Evolutionary conservation across 2,797 vertebrate species (phyloP).

Genomic region (Echeneis naucrates): DNA sequence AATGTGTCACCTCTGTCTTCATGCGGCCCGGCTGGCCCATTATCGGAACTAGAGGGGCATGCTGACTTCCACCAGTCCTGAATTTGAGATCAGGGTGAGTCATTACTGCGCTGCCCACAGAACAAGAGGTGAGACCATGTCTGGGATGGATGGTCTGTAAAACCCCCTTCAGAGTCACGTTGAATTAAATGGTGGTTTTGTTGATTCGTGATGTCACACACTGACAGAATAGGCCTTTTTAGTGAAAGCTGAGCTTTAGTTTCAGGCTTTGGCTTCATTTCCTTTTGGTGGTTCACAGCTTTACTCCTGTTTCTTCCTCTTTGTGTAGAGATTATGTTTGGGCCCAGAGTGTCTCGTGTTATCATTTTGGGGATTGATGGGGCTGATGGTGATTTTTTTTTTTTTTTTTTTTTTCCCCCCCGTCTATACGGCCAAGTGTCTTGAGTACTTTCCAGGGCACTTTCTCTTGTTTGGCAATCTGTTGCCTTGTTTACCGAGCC

Average conservation of each 20-base stretch:
- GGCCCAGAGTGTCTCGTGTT: conserved; percentile 34
- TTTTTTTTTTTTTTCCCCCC: no score
- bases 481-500: conserved; percentile 61
- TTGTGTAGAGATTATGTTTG: conserved; percentile 4
- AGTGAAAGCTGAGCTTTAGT: conserved; percentile 10
- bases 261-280: conserved; percentile 16
- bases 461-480: conserved; percentile 69
- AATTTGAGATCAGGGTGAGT: conserved; percentile 52
- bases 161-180: conserved; percentile 12
- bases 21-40: conserved; percentile 54
- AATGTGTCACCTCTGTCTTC: conserved; percentile 66
- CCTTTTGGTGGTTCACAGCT: conserved; percentile 14
- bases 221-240: conserved; percentile 5
- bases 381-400: conserved; percentile 50
- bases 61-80: conserved; percentile 60
- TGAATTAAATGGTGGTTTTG: conserved; percentile 40
- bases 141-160: conserved; percentile 38
- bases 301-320: conserved; percentile 30
- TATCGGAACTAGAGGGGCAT: conserved; percentile 69
- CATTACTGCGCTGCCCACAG: conserved; percentile 50
- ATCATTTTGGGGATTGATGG: conserved; percentile 46
- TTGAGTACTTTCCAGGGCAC: conserved; percentile 82
- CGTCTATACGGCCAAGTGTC: conserved; percentile 40
- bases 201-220: conserved; percentile 27
- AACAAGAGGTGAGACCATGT: conserved; percentile 71